Evolutionary conservation across 2,113 vertebrate genomes (phyloP), one percentile per base, ranked within the genome.

Genomic region (Uropsilus gracilis): DNA sequence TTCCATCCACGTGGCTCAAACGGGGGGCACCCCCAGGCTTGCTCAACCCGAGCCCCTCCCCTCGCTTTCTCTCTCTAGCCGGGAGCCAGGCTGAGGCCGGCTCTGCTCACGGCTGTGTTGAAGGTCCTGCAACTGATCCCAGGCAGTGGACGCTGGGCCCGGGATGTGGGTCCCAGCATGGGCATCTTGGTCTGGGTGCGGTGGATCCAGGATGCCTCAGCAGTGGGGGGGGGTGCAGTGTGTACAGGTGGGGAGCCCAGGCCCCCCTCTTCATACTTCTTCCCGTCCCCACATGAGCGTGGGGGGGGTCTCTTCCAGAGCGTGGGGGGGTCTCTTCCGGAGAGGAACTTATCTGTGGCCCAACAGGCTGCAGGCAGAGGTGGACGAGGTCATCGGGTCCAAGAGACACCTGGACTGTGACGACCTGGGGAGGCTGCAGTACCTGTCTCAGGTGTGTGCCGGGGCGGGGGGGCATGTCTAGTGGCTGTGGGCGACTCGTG

Each of bases 341-440:
- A 48, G 63, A 50, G 1, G 48, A 89, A 37, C 61, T 24, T 16
- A 5, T 75, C 85, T 86, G 57, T 83, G 66, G 10, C 83, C 93
- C 82, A 48, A 71, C 94, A 99, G 99, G 97, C 96, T 90, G 86
- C 99, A 97, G 95, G 98, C 98, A 0, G 99, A 99, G 96, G 98
- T 99, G 93, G 99, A 99, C 63, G 99, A 99, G 28, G 98, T 99
- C 66, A 97, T 99, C 30, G 99, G 99, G 63, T 98, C 99, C 94
- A 99, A 99, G 98, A 98, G 92, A 94, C 98, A 99, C 3, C 98
- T 99, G 69, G 98, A 97, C 91, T 98, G 98, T 77, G 99, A 99
- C 12, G 99, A 99, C 96, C 98, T 99, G 90, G 98, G 99, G 72
- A 98, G 99, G 48, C 97, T 99, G 77, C 95, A 97, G 86, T 99